Base-by-base conservation (phyloP, 1,140 invertebrate species). In the Sipha flava region DNA sequence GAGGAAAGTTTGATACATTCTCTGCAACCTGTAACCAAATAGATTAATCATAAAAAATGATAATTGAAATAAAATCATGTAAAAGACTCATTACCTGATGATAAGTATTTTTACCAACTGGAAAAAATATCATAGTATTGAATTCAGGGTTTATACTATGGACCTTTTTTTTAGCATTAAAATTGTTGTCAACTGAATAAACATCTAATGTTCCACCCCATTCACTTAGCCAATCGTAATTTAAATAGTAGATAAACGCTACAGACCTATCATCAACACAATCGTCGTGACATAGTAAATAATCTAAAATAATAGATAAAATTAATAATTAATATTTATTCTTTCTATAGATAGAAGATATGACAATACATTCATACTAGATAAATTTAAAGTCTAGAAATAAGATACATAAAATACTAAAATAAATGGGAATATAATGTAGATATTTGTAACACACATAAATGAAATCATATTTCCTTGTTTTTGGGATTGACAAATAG, bases 281-380 rank as follows among this genome's bases (percentile, higher is more conserved):
- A 64, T 83, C 83, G 79, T 83, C 83, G 57, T 83, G 83, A 75
- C 83, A 83, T 16, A 83, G 80, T 34, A 83, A 66, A 52, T 80
- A 80, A 82, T 83, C 83, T 83, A 81, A 54, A 81, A 52, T 9
- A 9, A 23, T 21, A 52, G 18, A 2, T 52, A 21, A 23, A 23
- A n/a, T n/a, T n/a, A n/a, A n/a, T n/a, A n/a, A n/a, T n/a, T n/a
- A n/a, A n/a, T n/a, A n/a, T n/a, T n/a, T n/a, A n/a, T n/a, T n/a
- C n/a, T n/a, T n/a, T n/a, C n/a, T n/a, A n/a, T n/a, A n/a, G n/a
- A n/a, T n/a, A n/a, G n/a, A n/a, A n/a, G n/a, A n/a, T n/a, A n/a
- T n/a, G n/a, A n/a, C n/a, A n/a, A n/a, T n/a, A n/a, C n/a, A n/a
- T n/a, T n/a, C n/a, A n/a, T n/a, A n/a, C n/a, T n/a, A n/a, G n/a